phyloP scores from a whole-genome alignment of 1,140 invertebrate species.

The Diplogasteroides magnus region DNA sequence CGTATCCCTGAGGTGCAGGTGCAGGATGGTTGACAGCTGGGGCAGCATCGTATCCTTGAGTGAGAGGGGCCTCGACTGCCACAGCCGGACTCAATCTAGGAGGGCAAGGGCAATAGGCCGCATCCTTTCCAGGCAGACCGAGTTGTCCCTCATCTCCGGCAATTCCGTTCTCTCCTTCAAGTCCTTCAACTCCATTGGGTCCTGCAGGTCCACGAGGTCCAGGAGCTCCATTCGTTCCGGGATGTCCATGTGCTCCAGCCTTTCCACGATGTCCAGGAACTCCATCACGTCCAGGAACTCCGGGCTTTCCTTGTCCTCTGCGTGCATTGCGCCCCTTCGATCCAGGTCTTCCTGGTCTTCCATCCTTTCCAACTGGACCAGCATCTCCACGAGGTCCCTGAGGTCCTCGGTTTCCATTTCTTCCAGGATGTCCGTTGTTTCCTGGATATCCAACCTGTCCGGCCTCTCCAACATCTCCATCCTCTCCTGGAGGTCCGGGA shows the following conservation, averaged over 20 bases:
- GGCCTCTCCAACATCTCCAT: constrained; percentile 13
- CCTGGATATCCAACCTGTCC: constrained; percentile 17
- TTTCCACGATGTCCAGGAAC: constrained; percentile 3
- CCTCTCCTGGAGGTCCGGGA: neutral
- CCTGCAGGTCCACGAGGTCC: constrained; percentile 3
- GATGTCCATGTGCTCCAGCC: neutral
- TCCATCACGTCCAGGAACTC: neutral
- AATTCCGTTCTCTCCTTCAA: neutral
- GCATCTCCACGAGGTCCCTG: neutral
- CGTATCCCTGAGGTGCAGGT: neutral
- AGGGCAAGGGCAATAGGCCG: constrained; percentile 24
- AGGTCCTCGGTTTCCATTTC: neutral
- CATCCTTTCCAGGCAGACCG: constrained; percentile 15
- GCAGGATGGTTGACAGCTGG: neutral
- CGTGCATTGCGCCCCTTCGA: constrained; percentile 1
- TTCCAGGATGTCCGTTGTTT: neutral
- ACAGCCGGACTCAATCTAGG: neutral
- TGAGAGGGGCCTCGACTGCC: neutral
- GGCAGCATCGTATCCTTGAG: neutral
- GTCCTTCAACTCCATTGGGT: neutral
- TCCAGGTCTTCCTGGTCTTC: neutral
- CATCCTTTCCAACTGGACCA: neutral
- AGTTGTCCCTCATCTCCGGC: constrained; percentile 9
- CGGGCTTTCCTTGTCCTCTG: neutral
- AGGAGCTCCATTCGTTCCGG: neutral